phyloP scores from a whole-genome alignment of 2,888 invertebrate species.

The Lissonota sp. region DNA sequence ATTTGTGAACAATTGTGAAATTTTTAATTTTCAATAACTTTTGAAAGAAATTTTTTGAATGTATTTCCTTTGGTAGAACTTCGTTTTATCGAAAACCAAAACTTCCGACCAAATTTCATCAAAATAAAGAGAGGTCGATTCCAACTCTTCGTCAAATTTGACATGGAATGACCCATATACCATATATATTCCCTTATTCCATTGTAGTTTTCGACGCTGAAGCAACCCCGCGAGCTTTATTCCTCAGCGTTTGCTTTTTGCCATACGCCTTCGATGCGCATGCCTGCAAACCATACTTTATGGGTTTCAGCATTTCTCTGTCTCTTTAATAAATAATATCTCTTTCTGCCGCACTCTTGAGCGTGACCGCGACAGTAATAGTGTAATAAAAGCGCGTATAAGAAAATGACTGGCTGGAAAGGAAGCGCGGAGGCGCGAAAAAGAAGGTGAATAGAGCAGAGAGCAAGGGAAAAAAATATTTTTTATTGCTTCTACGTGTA shows the following conservation, averaged over 20 bases:
- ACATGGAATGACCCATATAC: too few species aligned
- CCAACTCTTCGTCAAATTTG: too few species aligned
- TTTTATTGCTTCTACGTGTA: conserved; percentile 10
- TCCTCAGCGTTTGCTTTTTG: conserved; percentile 35
- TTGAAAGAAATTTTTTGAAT: too few species aligned
- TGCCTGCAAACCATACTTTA: conserved; percentile 72
- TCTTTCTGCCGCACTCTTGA: not conserved
- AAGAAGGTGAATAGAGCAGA: not conserved
- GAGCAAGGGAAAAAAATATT: not conserved
- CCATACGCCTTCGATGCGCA: conserved; percentile 63
- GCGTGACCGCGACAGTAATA: conserved; percentile 70
- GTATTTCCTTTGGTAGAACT: too few species aligned
- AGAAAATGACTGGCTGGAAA: conserved; percentile 69
- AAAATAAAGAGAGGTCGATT: too few species aligned
- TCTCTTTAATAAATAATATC: not conserved
- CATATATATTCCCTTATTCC: conserved; percentile 47
- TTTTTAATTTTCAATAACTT: too few species aligned
- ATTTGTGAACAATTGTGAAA: conserved; percentile 18
- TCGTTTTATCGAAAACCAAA: too few species aligned
- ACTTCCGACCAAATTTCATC: too few species aligned
- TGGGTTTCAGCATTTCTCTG: conserved; percentile 57
- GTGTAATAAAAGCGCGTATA: conserved; percentile 74
- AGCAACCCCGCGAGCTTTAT: conserved; percentile 33
- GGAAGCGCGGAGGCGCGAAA: conserved; percentile 4
- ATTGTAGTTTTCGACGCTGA: conserved; percentile 37